Evolutionary conservation across 2,113 vertebrate species (phyloP), one percentile per base, ranked within the genome.

Genomic region (Meriones unguiculatus): DNA sequence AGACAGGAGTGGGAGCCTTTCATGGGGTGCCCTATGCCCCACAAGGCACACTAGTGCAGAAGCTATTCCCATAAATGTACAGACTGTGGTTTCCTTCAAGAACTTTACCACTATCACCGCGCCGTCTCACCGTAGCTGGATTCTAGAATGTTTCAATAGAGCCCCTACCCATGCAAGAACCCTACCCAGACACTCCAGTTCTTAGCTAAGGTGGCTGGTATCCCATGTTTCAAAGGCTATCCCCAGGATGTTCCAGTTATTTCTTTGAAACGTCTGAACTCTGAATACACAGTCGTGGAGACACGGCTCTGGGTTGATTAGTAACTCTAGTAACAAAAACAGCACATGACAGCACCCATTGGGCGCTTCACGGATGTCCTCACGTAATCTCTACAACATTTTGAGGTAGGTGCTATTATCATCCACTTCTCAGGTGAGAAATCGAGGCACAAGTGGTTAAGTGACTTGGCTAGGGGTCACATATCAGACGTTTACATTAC

Each of bases 261-360:
- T 65, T 73, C 75, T 87, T 73, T 64, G 30, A 95, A 90, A 90
- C 22, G 65, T 6, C 59, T 84, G n/a, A 41, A 80, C 76, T 92
- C 57, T 41, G 64, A 73, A 77, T 93, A 62, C 22, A 77, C 9
- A 84, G 91, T 12, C 30, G 87, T 18, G 80, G 76, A 65, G 41
- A 81, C 64, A 92, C 70, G 87, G 78, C 14, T 17, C 65, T 5
- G 24, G 59, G 75, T 3, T 5, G 73, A 52, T 80, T 11, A 82
- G 80, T 4, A 73, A 35, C 11, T 65, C 28, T 14, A 65, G 32
- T 81, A 82, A 67, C 54, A 46, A 65, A 82, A 75, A 41, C 70
- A 46, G 30, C 52, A 64, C 0, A 9, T 46, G 30, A 38, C 52
- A 64, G 50, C 67, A 69, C 24, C 69, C 5, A 38, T 28, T 64